These are phyloP conservation scores for Ammospiza nelsoni DNA, from an alignment of 2,113 vertebrate species.

Conservation along the genomic window DNA sequence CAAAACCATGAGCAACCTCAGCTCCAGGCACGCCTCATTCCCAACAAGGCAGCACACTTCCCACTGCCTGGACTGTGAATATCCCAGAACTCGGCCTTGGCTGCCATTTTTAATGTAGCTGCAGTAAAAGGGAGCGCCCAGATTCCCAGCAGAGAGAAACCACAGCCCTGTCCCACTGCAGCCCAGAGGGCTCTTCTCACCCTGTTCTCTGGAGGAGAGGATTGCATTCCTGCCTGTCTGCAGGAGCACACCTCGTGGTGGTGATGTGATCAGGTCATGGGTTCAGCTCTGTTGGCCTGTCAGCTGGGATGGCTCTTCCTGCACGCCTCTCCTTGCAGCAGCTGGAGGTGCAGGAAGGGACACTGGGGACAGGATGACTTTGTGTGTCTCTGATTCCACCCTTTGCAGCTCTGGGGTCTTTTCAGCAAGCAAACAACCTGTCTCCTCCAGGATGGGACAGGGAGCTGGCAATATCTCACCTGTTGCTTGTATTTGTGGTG, in stretches of 20 bases:
- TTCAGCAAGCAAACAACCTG: fast-evolving
- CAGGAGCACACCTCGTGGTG: fast-evolving
- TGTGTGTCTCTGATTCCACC: not conserved
- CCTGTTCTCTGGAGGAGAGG: not conserved
- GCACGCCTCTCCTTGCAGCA: fast-evolving
- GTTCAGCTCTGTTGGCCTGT: fast-evolving
- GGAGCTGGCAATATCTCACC: not conserved
- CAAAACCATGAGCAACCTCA: not conserved
- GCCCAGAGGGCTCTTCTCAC: fast-evolving
- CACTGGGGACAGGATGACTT: fast-evolving
- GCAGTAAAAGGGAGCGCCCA: fast-evolving
- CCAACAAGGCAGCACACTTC: not conserved
- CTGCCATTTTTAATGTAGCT: not conserved
- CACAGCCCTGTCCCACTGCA: not conserved
- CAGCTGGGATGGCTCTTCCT: not conserved
- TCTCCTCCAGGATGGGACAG: not conserved
- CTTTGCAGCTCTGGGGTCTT: not conserved
- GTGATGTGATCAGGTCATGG: fast-evolving
- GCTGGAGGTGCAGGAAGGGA: not conserved
- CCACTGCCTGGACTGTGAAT: not conserved
- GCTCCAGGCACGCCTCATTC: not conserved
- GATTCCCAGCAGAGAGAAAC: not conserved
- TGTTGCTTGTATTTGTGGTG: not conserved
- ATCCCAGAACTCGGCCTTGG: not conserved
- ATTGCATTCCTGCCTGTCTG: not conserved